Conservation (phyloP, 2,113 vertebrate species). For the Psittacula cyanocephala region DNA sequence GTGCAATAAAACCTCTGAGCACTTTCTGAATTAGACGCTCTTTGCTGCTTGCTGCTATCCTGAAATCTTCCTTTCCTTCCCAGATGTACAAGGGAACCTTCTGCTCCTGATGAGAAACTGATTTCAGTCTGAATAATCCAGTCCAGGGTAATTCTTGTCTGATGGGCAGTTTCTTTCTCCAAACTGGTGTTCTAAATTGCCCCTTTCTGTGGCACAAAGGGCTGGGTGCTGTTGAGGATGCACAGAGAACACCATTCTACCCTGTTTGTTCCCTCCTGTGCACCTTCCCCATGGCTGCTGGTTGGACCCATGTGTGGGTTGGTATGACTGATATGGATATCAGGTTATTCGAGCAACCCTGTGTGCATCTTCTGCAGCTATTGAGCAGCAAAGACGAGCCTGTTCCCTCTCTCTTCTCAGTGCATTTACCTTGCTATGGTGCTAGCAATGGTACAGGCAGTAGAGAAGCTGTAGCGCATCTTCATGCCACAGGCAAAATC, state of each 20-base stretch:
- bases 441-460: accelerated
- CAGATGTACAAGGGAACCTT: not conserved
- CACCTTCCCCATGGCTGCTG: accelerated
- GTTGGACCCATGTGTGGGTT: not conserved
- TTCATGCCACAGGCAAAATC: not conserved
- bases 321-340: not conserved
- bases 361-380: not conserved
- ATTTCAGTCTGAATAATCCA: not conserved
- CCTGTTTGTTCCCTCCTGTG: not conserved
- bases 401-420: not conserved
- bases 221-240: not conserved
- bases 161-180: not conserved
- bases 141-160: too few species aligned
- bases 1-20: not conserved
- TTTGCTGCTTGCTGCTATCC: not conserved
- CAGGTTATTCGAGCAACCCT: not conserved
- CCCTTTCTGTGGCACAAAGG: not conserved
- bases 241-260: not conserved
- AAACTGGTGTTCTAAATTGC: not conserved
- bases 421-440: not conserved
- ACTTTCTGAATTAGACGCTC: not conserved
- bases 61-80: not conserved
- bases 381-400: not conserved
- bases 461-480: not conserved
- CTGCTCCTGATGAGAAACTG: not conserved